A percentile compares a stretch with the other conserved stretches of the same genome.
phyloP scores from a whole-genome alignment of 2,797 vertebrate genomes.

The Delichon dasypus region DNA sequence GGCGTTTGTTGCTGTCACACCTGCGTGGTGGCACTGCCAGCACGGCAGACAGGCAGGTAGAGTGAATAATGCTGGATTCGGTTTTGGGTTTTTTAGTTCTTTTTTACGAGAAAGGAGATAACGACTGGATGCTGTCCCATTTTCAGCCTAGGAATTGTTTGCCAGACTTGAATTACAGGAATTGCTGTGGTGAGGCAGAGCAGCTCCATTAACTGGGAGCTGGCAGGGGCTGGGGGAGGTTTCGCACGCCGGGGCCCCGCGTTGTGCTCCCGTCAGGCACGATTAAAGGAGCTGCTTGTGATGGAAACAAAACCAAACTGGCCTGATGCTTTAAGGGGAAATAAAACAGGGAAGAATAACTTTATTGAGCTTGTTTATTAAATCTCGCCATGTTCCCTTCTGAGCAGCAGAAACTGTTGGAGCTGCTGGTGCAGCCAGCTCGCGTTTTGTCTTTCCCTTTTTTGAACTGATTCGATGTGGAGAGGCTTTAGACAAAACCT shows the following conservation, averaged over 20 bases:
- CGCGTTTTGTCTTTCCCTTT: not conserved
- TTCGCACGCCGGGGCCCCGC: fast-evolving
- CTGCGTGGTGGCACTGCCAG: not conserved
- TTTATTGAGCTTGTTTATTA: not conserved
- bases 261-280: not conserved
- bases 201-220: not conserved
- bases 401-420: not conserved
- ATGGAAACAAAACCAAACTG: not conserved
- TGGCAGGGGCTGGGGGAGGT: not conserved
- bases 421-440: not conserved
- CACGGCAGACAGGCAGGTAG: not conserved
- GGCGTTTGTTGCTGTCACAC: not conserved
- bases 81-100: not conserved
- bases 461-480: not conserved
- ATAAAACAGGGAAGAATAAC: not conserved
- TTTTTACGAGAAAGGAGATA: not conserved
- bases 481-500: not conserved
- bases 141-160: slow-evolving; percentile 9
- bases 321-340: not conserved
- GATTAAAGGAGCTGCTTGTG: not conserved
- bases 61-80: not conserved
- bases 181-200: not conserved
- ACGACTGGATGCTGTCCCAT: slow-evolving; percentile 24
- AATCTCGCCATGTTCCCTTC: not conserved
- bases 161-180: slow-evolving; percentile 30